Evolutionary conservation across 2,797 vertebrate species (phyloP).

Genomic region (Gorsachius magnificus): DNA sequence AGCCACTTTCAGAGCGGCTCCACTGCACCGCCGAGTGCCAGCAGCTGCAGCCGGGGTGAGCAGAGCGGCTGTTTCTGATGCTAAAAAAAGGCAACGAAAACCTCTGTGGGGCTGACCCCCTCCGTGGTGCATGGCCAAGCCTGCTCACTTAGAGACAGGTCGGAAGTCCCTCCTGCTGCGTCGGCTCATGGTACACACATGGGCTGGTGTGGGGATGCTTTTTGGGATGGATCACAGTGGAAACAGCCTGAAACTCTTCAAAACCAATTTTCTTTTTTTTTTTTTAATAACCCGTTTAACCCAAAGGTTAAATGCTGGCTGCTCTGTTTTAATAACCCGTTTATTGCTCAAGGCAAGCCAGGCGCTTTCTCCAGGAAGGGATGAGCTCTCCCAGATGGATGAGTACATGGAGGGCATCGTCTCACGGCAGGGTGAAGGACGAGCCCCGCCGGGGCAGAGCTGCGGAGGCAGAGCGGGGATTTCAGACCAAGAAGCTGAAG

Average conservation of each 20-base stretch:
- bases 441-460: not conserved
- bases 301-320: not conserved
- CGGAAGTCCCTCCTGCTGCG: not conserved
- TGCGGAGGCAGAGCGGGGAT: accelerated
- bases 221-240: not conserved
- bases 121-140: accelerated
- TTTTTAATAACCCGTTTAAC: not conserved
- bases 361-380: not conserved
- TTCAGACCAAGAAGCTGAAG: not conserved
- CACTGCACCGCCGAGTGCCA: accelerated
- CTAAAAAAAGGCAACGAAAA: not conserved
- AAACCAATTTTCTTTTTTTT: not conserved
- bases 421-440: not conserved
- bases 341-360: not conserved
- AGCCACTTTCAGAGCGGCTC: not conserved
- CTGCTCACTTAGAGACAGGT: not conserved
- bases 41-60: not conserved
- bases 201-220: not conserved
- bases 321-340: not conserved
- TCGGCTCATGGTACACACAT: accelerated
- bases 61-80: not conserved
- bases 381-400: not conserved
- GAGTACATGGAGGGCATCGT: accelerated
- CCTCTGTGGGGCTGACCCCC: not conserved
- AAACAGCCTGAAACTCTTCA: not conserved